Base-by-base conservation (phyloP, 2,888 invertebrate genomes). In the Mechanitis mazaeus region DNA sequence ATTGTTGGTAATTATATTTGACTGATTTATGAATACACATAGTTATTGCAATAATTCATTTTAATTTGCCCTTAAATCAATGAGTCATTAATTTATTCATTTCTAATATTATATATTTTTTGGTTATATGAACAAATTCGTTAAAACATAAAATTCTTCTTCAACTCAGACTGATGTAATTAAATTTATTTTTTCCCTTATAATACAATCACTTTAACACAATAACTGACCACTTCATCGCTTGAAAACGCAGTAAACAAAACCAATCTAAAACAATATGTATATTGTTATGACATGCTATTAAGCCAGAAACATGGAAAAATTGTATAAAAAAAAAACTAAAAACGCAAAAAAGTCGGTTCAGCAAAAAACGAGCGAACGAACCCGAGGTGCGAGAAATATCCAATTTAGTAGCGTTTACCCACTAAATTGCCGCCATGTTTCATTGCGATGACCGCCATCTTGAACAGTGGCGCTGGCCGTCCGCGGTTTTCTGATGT, bases 381-480 rank as follows among this genome's bases (percentile, higher is more conserved):
- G 75, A 78, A 76, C 75, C 81, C 75, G 80, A 81, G 72, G 79
- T 77, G 82, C 82, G 85, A 85, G 83, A 85, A 87, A 87, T 85
- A 84, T 85, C 86, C 88, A 88, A 87, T 88, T 88, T 88, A 81
- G 82, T 80, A 75, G 81, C 80, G 82, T 83, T 85, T 85, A 78
- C 83, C 81, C 84, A 78, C 77, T 80, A 88, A 88, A 89, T 89
- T 84, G 87, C 75, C 79, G 83, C 81, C 80, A 87, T 89, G 85
- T 86, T 83, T 88, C 86, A 87, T 83, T 81, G 78, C 72, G 79
- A 75, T 75, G 75, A 66, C 74, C 71, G 79, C 85, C 84, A 83
- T 82, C 75, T 81, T 83, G 81, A 77, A 50, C 54, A 61, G 65
- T 60, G 56, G 54, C 42, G 57, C 56, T 45, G 20, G 42, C 58